These are phyloP conservation scores for Atractosteus spatula DNA, from an alignment of 2,113 vertebrate species.

Conservation along the genomic window DNA sequence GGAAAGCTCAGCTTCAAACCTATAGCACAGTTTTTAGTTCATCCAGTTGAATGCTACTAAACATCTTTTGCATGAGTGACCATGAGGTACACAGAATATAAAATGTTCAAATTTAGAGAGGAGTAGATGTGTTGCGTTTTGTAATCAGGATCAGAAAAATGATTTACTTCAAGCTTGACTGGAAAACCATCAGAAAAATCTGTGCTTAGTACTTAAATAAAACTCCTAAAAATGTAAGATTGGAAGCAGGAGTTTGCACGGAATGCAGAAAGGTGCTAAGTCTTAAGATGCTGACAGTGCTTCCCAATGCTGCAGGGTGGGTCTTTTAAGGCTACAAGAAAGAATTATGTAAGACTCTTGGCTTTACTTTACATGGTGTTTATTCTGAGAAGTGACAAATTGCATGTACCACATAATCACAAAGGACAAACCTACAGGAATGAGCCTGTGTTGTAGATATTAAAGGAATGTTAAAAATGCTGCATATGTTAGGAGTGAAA, in stretches of 20 bases:
- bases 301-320: background rate
- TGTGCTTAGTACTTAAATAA: conserved; percentile 1
- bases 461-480: background rate
- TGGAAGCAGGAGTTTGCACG: background rate
- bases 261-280: background rate
- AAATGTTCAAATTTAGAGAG: background rate
- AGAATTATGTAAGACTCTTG: background rate
- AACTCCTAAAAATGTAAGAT: background rate
- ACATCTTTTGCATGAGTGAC: background rate
- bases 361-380: background rate
- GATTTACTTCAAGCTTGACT: background rate
- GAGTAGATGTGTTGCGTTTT: background rate
- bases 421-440: background rate
- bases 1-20: background rate
- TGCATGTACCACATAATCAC: background rate
- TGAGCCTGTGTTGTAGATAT: no score
- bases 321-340: background rate
- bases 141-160: background rate
- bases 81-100: background rate
- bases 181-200: background rate
- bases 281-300: background rate
- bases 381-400: background rate
- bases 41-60: background rate
- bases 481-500: background rate
- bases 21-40: background rate